Base-by-base conservation (phyloP, 2,888 invertebrate species). In the Pyralis farinalis region DNA sequence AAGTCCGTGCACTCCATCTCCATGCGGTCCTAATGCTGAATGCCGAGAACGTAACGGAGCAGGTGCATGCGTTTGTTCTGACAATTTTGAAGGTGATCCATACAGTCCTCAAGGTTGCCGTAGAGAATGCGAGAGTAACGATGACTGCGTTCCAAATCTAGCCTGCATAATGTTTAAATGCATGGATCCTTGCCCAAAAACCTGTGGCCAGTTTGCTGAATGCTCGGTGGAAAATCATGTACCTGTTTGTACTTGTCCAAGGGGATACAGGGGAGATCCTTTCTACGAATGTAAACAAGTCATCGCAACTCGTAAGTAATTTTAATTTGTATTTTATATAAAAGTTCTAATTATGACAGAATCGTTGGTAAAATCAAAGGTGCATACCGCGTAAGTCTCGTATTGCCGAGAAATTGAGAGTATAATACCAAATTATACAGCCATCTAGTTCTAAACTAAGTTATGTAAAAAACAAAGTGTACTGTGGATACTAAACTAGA, bases 101-200 rank as follows among this genome's bases (percentile, higher is more conserved):
- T 96, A 96, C 58, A 94, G 94, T 58, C 83, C 89, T 28, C 85
- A 87, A 41, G 95, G 91, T 41, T 95, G 95, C 62, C 91, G 92
- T 42, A 86, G 94, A 37, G 96, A 96, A 78, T 97, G 96, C 66
- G 95, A 96, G 79, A 84, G 77, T 37, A 96, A 94, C 65, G 91
- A 91, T 30, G 96, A 96, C 51, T 97, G 97, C 59, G 79, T 91
- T n/a, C 76, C 91, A 0, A 90, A 91, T 44, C 83, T 94, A 47
- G 93, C 96, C 10, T 97, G 97, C 65, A 92, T 94, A 21, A 91
- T 94, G 34, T 95, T 92, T 61, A 96, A 96, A 78, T 97, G 97
- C 65, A 90, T 94, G 16, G 94, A 97, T 80, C 96, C 96, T 0
- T 97, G 96, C 60, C 93, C 93, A 0, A 94, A 94, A 51, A 94